Base-by-base conservation (phyloP, 1,140 invertebrate species). In the Ganaspis sp. region DNA sequence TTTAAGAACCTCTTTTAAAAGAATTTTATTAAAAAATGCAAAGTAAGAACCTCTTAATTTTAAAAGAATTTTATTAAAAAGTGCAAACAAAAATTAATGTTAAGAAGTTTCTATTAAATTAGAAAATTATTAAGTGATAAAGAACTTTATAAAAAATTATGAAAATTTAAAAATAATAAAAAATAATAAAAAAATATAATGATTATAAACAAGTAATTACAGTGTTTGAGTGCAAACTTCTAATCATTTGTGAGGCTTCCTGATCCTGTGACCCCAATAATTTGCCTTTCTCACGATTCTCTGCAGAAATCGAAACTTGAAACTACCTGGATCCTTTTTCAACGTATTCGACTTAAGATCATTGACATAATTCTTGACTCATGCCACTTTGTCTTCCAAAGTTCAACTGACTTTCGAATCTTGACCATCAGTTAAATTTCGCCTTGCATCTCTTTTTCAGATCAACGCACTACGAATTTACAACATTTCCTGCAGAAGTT, bases 401-500 rank as follows among this genome's bases (percentile, higher is more conserved):
- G 70, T 70, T 70, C 38, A 72, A 34, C 72, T 80, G 69, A 86
- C 88, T 89, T 89, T 89, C 87, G 85, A 89, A 89, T 87, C 81
- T 85, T 84, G 82, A 86, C 79, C 82, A 81, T 71, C 74, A 74
- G 70, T 64, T 69, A 79, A 23, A 69, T 81, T 83, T 80, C 73
- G 76, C 77, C 79, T 81, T 69, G 34, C 23, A 58, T 69, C 26
- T 74, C 77, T 83, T 83, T 83, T 75, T 73, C 70, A 45, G 74
- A 78, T 75, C 38, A 69, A 58, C 34, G 38, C 69, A 79, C 79
- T 73, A 79, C 72, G 75, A 81, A 83, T 87, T 86, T 83, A 79
- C 85, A 77, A 87, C 84, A 85, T 77, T 81, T 79, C 82, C 83
- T 83, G 76, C 75, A 82, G 80, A 87, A 85, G 83, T 70, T 80